A percentile compares a stretch with the other conserved stretches of the same genome.
These are phyloP conservation scores for Heliconius hewitsoni DNA, from an alignment of 1,140 invertebrate genomes.

Conservation along the genomic window DNA sequence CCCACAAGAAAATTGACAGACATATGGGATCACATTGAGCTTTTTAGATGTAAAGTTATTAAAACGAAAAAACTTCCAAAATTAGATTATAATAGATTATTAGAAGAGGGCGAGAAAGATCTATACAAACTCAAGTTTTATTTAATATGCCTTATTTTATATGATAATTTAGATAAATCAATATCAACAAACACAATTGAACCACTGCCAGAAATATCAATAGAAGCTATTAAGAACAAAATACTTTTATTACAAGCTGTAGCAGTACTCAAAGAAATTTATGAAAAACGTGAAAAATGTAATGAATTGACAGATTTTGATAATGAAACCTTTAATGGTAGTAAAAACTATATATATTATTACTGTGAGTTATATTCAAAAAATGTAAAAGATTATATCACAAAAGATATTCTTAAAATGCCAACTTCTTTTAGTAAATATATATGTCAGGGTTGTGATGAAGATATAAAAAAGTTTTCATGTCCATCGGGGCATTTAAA, in stretches of 20 bases:
- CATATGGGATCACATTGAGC: conserved; percentile 64
- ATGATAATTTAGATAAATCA: conserved; percentile 45
- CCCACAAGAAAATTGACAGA: conserved; percentile 55
- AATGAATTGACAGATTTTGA: conserved; percentile 42
- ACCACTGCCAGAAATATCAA: conserved; percentile 52
- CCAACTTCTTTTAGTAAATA: conserved; percentile 41
- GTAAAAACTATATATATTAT: conserved; percentile 56
- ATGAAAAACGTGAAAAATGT: conserved; percentile 41
- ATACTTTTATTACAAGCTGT: conserved; percentile 56
- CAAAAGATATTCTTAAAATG: conserved; percentile 38
- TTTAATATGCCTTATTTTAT: conserved; percentile 52
- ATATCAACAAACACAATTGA: conserved; percentile 16
- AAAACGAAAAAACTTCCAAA: conserved; percentile 60
- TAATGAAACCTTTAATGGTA: conserved; percentile 48
- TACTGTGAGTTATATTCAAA: conserved; percentile 55
- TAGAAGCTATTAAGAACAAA: conserved; percentile 54
- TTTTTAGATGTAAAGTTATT: conserved; percentile 54
- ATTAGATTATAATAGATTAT: conserved; percentile 52
- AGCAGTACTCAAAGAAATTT: conserved; percentile 44
- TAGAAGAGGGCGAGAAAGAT: conserved; percentile 47
- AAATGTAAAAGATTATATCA: conserved; percentile 36
- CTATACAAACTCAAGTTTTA: conserved; percentile 65
- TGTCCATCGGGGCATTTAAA: conserved; percentile 60
- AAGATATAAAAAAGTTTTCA: conserved; percentile 52
- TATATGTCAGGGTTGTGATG: conserved; percentile 63